Conservation (phyloP, 1,140 invertebrate species). For the Anastatus disparis region DNA sequence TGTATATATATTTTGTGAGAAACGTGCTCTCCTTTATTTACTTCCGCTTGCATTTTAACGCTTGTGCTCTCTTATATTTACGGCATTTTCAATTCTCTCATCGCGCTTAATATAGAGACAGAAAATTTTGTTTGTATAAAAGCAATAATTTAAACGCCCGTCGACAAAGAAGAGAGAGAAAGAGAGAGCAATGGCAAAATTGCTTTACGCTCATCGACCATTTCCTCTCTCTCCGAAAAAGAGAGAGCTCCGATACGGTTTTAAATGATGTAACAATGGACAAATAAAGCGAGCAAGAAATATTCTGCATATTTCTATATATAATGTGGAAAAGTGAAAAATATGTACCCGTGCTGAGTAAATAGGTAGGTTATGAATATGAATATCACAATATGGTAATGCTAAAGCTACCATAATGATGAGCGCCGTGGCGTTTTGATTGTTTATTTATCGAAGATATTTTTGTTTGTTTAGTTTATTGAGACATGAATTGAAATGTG, state of each 20-base stretch:
- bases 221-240: not conserved
- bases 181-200: too few species aligned
- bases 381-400: too few species aligned
- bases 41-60: constrained; percentile 14
- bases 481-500: too few species aligned
- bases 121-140: too few species aligned
- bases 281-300: not conserved
- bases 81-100: not conserved
- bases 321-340: not conserved
- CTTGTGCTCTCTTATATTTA: not conserved
- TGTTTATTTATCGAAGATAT: too few species aligned
- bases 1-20: too few species aligned
- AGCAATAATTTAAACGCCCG: constrained; percentile 10
- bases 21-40: constrained; percentile 20
- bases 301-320: not conserved
- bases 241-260: not conserved
- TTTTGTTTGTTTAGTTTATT: too few species aligned
- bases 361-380: too few species aligned
- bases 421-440: too few species aligned
- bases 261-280: constrained; percentile 17
- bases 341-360: too few species aligned
- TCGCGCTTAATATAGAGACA: not conserved
- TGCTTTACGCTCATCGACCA: too few species aligned
- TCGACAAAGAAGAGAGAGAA: not conserved
- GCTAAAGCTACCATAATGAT: too few species aligned